Base-by-base conservation (phyloP, 2,888 invertebrate species). In the Nemapogon koenigi region DNA sequence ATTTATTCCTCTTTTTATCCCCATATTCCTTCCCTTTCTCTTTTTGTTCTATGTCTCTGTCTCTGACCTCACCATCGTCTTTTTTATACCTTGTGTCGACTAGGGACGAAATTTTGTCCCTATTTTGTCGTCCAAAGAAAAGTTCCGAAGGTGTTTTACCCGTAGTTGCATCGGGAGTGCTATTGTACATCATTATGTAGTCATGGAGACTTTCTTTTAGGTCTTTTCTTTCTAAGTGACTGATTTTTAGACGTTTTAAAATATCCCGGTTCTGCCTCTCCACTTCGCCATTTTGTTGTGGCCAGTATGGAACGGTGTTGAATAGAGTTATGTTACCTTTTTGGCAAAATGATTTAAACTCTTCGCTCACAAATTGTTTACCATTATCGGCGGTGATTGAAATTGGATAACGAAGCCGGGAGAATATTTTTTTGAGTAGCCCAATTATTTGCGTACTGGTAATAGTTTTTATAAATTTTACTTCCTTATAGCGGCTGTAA, bases 81-180 rank as follows among this genome's bases (percentile, higher is more conserved):
- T 26, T 15, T 31, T 17, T 16, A 14, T 41, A 4, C 10, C 22
- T 36, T n/a, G 36, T 29, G 18, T 44, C 38, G n/a, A n/a, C n/a
- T n/a, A n/a, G n/a, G n/a, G n/a, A n/a, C n/a, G n/a, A n/a, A n/a
- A 48, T 28, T 28, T 28, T 28, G 16, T 57, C 58, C 13, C 51
- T 35, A 35, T 49, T 46, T 36, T 48, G 40, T n/a, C 55, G 37
- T 14, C 32, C 37, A 43, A 47, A 25, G 38, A 52, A 49, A 37
- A 41, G 31, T 11, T 40, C 40, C n/a, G 37, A 6, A n/a, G 39
- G 39, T 10, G 35, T 39, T 16, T 39, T 32, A 3, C 58, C 48
- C 4, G 57, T 57, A 0, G 50, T 47, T 4, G 41, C 26, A 38
- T 57, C 57, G 6, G 57, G 57, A 4, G 55, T 55, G 6, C 45